Conservation (phyloP, 1,140 invertebrate species). For the Chironomus tepperi region DNA sequence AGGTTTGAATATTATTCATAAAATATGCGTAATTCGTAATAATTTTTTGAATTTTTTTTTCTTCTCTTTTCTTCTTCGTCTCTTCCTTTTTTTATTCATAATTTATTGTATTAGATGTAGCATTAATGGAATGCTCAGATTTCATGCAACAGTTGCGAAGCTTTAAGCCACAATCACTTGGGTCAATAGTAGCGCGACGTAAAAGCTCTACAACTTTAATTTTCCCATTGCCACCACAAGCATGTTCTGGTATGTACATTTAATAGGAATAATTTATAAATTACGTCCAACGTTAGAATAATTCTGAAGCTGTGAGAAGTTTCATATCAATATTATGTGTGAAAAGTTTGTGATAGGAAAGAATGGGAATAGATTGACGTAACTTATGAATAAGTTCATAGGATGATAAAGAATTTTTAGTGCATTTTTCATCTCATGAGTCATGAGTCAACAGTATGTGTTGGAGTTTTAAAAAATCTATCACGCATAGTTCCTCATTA, state of each 20-base stretch:
- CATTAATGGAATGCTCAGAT: conserved; percentile 91
- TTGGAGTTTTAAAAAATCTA: no score
- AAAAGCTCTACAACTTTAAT: conserved; percentile 90
- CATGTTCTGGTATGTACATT: conserved; percentile 72
- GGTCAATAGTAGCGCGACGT: conserved; percentile 82
- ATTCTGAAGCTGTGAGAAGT: no score
- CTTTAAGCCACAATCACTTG: conserved; percentile 90
- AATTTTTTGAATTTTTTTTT: conserved; percentile 22
- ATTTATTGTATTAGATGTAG: conserved; percentile 58
- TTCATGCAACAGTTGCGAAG: conserved; percentile 92
- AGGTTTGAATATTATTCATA: neutral
- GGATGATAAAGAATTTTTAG: no score
- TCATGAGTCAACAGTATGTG: no score
- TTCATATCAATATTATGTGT: no score
- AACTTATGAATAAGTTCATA: no score
- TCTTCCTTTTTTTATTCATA: conserved; percentile 42
- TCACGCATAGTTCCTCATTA: no score
- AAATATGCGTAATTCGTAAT: neutral
- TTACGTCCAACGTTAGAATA: neutral
- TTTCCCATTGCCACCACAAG: conserved; percentile 86
- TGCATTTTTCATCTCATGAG: no score
- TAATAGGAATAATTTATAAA: neutral
- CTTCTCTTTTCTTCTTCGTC: conserved; percentile 48
- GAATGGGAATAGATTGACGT: no score
- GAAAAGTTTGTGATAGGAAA: no score